phyloP scores from a whole-genome alignment of 2,113 vertebrate species.

The Probosciger aterrimus region DNA sequence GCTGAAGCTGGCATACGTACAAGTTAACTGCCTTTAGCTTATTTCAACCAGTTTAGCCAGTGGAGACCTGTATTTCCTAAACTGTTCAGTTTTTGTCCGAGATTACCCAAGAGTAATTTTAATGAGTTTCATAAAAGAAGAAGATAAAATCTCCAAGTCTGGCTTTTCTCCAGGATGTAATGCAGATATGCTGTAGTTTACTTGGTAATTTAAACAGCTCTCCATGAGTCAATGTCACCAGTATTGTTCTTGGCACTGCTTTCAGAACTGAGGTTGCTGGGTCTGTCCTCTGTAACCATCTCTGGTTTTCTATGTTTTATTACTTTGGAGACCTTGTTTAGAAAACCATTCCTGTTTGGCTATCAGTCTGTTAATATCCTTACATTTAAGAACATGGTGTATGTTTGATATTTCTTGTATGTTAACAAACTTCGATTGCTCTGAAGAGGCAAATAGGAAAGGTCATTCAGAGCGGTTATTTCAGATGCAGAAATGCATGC shows the following conservation, averaged over 20 bases:
- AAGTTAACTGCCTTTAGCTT: neutral
- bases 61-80: neutral
- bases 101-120: neutral
- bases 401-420: neutral
- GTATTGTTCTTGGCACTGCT: conserved; percentile 4
- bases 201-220: neutral
- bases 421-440: neutral
- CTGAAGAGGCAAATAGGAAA: neutral
- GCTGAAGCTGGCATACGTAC: neutral
- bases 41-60: neutral
- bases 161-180: neutral
- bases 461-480: neutral
- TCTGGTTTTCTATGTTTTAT: conserved; percentile 22
- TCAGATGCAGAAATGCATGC: neutral
- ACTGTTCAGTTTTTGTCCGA: neutral
- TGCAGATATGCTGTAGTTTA: conserved; percentile 32
- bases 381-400: neutral
- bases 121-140: neutral
- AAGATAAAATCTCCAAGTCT: neutral
- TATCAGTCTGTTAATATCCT: neutral
- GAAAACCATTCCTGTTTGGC: neutral
- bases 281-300: neutral
- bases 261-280: neutral
- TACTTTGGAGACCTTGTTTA: neutral
- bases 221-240: conserved; percentile 9